Percentiles rank a stretch among this genome's conserved stretches.
Conservation (phyloP, 2,113 vertebrate genomes). For the Dasyurus viverrinus region DNA sequence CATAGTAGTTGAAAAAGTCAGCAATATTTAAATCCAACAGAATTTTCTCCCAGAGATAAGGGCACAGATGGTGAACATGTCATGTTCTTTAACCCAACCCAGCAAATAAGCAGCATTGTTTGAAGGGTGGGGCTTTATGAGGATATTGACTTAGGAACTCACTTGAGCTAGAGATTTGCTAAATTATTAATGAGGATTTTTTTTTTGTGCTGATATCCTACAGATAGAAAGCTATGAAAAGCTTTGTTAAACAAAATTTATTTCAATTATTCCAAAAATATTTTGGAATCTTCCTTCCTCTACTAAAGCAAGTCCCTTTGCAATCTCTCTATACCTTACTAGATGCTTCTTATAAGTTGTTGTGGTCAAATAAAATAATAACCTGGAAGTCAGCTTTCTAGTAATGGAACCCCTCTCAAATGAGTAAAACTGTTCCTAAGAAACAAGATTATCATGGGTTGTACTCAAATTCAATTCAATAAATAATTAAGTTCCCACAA, state of each 20-base stretch:
- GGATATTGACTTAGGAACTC: not conserved
- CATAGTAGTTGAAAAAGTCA: not conserved
- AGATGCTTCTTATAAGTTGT: too few species aligned
- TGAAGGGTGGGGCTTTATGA: not conserved
- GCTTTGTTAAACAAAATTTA: not conserved
- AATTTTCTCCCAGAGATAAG: not conserved
- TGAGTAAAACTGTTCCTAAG: not conserved
- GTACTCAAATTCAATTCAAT: not conserved
- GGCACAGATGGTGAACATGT: not conserved
- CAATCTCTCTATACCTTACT: not conserved
- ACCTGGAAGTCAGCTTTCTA: not conserved
- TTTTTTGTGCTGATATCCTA: not conserved
- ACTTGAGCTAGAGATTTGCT: not conserved
- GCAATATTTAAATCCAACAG: not conserved
- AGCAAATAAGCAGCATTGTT: not conserved
- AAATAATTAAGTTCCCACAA: not conserved
- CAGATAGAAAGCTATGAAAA: not conserved
- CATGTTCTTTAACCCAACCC: not conserved
- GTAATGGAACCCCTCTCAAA: not conserved
- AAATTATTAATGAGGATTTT: not conserved
- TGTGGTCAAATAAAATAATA: not conserved
- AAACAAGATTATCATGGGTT: not conserved
- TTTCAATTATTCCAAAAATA: not conserved
- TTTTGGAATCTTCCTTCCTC: not conserved
- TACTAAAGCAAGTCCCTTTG: not conserved